These are phyloP conservation scores for Drosophila planitibia DNA, from an alignment of 2,888 invertebrate genomes.

Conservation along the genomic window DNA sequence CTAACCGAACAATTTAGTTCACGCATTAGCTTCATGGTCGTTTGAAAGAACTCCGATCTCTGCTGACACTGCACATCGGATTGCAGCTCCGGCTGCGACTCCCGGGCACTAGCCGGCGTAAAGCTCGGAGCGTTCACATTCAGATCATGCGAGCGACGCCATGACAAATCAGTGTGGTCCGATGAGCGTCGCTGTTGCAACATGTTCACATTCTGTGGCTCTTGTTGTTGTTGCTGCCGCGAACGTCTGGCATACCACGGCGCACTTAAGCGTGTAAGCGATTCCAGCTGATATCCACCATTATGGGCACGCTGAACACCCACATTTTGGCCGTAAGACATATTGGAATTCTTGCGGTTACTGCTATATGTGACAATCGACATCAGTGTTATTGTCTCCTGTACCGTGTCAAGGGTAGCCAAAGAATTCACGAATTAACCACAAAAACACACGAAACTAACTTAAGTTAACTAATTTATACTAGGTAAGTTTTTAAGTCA, in stretches of 20 bases:
- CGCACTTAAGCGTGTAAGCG: background rate
- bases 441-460: background rate
- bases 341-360: background rate
- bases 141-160: constrained; percentile 35
- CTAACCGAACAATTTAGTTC: constrained; percentile 59
- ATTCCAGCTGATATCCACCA: background rate
- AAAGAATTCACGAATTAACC: background rate
- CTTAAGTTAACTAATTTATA: constrained; percentile 42
- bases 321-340: background rate
- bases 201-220: background rate
- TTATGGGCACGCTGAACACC: background rate
- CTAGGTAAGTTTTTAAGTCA: constrained; percentile 13
- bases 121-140: constrained; percentile 58
- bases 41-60: constrained; percentile 50
- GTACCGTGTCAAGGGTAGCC: background rate
- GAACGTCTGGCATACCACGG: background rate
- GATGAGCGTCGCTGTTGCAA: background rate
- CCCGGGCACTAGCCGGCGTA: constrained; percentile 39
- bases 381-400: constrained; percentile 4
- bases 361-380: too few species aligned
- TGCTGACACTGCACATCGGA: constrained; percentile 25
- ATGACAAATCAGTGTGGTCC: background rate
- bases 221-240: background rate
- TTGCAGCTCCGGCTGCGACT: background rate
- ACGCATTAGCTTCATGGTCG: constrained; percentile 47